Percentiles rank a stretch among this genome's conserved stretches.
These are phyloP conservation scores for Pitangus sulphuratus DNA, from an alignment of 2,797 vertebrate genomes.

Conservation along the genomic window DNA sequence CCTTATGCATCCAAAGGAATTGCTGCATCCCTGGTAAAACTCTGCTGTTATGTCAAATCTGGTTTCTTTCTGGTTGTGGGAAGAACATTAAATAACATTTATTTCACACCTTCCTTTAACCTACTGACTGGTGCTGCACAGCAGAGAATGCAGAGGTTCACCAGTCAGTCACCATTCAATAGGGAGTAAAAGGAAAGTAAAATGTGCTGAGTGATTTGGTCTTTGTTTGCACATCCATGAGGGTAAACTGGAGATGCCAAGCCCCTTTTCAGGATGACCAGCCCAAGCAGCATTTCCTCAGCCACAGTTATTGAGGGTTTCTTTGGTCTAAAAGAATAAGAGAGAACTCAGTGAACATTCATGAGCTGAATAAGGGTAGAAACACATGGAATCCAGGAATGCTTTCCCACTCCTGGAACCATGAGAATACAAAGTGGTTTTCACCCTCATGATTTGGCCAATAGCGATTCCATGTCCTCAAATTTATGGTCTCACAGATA, in stretches of 20 bases:
- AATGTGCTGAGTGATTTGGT: background rate
- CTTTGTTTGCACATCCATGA: background rate
- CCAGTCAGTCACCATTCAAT: background rate
- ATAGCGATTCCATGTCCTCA: background rate
- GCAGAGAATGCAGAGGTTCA: background rate
- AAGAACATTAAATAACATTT: background rate
- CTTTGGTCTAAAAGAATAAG: background rate
- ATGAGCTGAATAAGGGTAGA: background rate
- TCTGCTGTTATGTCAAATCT: background rate
- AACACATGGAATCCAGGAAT: background rate
- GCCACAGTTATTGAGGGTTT: background rate
- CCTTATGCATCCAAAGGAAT: background rate
- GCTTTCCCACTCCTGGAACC: background rate
- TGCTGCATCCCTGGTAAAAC: background rate
- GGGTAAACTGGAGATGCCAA: background rate
- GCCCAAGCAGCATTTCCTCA: background rate
- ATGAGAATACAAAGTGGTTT: background rate
- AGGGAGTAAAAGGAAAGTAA: background rate
- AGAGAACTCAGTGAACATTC: background rate
- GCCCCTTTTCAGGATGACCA: background rate
- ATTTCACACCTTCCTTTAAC: background rate
- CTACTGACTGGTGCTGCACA: background rate
- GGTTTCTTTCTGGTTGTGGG: background rate
- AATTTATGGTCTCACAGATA: rapidly evolving
- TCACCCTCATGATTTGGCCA: background rate